These are phyloP conservation scores for Petrocephalus sullivani DNA, from an alignment of 2,797 vertebrate genomes.

Conservation along the genomic window DNA sequence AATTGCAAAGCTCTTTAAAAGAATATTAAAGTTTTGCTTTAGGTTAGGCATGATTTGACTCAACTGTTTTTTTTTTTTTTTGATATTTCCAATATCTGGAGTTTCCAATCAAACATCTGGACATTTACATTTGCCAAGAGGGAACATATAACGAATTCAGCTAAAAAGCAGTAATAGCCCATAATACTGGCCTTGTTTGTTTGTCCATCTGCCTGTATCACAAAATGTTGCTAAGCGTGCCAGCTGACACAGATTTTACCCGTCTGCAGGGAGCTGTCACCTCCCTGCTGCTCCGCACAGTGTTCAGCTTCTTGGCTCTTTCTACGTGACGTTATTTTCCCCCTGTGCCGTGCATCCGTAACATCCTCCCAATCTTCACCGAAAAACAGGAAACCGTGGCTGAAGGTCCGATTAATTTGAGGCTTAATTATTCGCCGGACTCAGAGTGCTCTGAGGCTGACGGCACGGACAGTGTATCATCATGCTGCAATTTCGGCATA, in stretches of 20 bases:
- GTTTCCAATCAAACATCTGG: conserved; percentile 44
- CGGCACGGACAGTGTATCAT: too few species aligned
- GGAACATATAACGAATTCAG: conserved; percentile 27
- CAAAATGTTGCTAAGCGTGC: not conserved
- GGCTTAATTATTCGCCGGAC: not conserved
- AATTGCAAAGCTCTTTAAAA: conserved; percentile 38
- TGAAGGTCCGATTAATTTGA: not conserved
- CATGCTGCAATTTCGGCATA: not conserved
- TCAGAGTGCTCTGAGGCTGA: not conserved
- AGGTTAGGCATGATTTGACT: conserved; percentile 29
- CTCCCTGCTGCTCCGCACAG: not conserved
- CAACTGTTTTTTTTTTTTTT: conserved; percentile 37
- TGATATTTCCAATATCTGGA: conserved; percentile 44
- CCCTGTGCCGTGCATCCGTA: not conserved
- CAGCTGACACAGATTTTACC: not conserved
- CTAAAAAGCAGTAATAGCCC: not conserved
- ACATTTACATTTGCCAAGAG: conserved; percentile 40
- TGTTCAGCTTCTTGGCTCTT: not conserved
- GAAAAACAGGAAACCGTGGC: not conserved
- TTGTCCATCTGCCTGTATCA: not conserved
- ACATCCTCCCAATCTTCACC: not conserved
- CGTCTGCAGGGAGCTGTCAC: not conserved
- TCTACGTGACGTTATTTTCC: not conserved
- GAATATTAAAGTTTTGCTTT: conserved; percentile 36
- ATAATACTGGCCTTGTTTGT: not conserved